phyloP scores from a whole-genome alignment of 92 coral and sea anemone genomes.

The Actinernus sp. region DNA sequence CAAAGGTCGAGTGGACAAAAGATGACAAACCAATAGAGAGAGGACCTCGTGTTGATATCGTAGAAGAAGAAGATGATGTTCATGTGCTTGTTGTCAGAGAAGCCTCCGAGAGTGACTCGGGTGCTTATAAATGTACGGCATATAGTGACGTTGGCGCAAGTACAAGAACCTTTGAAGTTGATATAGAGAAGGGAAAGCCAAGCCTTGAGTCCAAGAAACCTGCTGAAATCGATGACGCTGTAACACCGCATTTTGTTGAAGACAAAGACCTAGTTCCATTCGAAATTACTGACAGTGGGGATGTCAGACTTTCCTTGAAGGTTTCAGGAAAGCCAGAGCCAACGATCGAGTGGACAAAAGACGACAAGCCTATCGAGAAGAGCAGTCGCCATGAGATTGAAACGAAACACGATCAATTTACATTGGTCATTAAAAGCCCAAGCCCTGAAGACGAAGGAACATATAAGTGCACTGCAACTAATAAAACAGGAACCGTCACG shows the following conservation, averaged over 20 bases:
- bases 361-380: conserved; percentile 58
- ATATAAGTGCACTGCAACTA: conserved; percentile 74
- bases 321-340: conserved; percentile 81
- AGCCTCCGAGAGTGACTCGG: conserved; percentile 78
- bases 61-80: conserved; percentile 67
- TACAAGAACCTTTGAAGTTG: conserved; percentile 70
- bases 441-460: conserved; percentile 75
- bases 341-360: conserved; percentile 71
- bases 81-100: conserved; percentile 74
- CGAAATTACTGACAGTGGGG: conserved; percentile 60
- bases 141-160: conserved; percentile 69
- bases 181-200: conserved; percentile 58
- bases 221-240: conserved; percentile 33
- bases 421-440: conserved; percentile 51
- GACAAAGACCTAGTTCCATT: conserved; percentile 43
- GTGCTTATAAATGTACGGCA: conserved; percentile 81
- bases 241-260: conserved; percentile 54
- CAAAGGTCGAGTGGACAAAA: conserved; percentile 51
- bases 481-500: conserved; percentile 69
- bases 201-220: not conserved
- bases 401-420: conserved; percentile 51
- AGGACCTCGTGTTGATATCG: conserved; percentile 66
- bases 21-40: conserved; percentile 67
- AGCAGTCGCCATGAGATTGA: conserved; percentile 60
- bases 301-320: conserved; percentile 45